These are phyloP conservation scores for Penaeus japonicus DNA, from an alignment of 1,140 invertebrate species.

Conservation along the genomic window DNA sequence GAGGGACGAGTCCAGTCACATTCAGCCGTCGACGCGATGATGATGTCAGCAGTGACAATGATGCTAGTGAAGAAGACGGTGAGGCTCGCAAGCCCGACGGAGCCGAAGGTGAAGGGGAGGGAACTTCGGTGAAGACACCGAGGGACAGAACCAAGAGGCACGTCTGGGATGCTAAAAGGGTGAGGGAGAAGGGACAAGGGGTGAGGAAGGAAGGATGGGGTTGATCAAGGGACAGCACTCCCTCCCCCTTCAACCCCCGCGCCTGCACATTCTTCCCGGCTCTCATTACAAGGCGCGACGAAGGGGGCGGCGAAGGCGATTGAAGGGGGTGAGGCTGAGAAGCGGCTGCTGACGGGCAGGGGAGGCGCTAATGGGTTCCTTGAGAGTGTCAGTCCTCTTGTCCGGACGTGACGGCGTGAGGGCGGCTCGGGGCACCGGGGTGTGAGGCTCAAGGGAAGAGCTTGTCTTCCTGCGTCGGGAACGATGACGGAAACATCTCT, in stretches of 20 bases:
- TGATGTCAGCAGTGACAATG: no score
- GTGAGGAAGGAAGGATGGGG: neutral
- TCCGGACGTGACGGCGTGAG: neutral
- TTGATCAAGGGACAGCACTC: neutral
- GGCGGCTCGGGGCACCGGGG: neutral
- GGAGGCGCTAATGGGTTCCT: conserved; percentile 49
- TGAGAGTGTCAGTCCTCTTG: conserved; percentile 43
- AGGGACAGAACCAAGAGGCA: neutral
- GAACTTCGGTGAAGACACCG: neutral
- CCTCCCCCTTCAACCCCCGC: neutral
- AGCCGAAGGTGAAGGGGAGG: neutral
- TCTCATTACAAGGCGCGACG: conserved; percentile 45
- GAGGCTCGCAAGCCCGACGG: neutral
- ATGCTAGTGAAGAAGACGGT: no score
- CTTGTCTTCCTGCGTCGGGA: no score
- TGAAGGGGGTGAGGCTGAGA: conserved; percentile 36
- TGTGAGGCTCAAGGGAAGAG: no score
- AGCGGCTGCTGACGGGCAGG: conserved; percentile 23
- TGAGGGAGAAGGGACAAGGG: no score
- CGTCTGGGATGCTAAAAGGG: neutral
- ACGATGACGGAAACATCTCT: no score
- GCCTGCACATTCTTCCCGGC: conserved; percentile 29
- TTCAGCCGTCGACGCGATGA: no score
- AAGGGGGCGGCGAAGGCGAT: conserved; percentile 47
- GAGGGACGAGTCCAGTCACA: no score